Evolutionary conservation across 2,113 vertebrate genomes (phyloP), one percentile per base, ranked within the genome.

Genomic region (Alligator sinensis): DNA sequence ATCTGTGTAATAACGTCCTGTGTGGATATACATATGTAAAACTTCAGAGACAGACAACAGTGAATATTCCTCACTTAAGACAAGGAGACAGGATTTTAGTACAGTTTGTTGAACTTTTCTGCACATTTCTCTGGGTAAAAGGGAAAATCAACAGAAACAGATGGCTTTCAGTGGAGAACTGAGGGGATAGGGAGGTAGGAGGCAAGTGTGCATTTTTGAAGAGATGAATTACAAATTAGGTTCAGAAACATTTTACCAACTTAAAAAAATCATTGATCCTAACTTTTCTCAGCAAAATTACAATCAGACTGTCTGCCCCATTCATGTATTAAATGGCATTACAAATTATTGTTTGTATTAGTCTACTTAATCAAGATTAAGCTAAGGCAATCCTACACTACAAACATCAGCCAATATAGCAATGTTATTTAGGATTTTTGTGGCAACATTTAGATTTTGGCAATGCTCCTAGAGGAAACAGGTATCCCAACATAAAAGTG

Each of bases 321-420:
- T 68, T 18, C 3, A 58, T 34, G 16, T 34, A 82, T 89, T 85
- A 80, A 13, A 86, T 47, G 74, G 18, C 38, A 28, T 68, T 86
- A 63, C 16, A 4, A 68, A 19, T 58, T 91, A 61, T 80, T 0
- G 0, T 9, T 21, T 47, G 47, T 47, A 47, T 47, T 47, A 47
- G 47, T 47, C 47, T 47, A 47, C 47, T 47, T 47, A 47, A 47
- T 47, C 47, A 47, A 47, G 47, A 47, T 47, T 47, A 47, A 47
- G 7, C 47, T 9, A 47, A 47, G 47, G 47, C 47, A 47, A 47
- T 47, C 47, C 47, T 47, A 47, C 47, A 47, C 47, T 47, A 47
- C 8, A 47, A 47, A 47, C 47, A 47, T 47, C 9, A 47, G 47
- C 47, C 47, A 47, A 47, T 47, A 47, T 59, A 86, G 54, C 9